Percentiles rank a stretch among this genome's conserved stretches.
phyloP scores from a whole-genome alignment of 2,888 invertebrate genomes.

The Lochmaea crataegi region DNA sequence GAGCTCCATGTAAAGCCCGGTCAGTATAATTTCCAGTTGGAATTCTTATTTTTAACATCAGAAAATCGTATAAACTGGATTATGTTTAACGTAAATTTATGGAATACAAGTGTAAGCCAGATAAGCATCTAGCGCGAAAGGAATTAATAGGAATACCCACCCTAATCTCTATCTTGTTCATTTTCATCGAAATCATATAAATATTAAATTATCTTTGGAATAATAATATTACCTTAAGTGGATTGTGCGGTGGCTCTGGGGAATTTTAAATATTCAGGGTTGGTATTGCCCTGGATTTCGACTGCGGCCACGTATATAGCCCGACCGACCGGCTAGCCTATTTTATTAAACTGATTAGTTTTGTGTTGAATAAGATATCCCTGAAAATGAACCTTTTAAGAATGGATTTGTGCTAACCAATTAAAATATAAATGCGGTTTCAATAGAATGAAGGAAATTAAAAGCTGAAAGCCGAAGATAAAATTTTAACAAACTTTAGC shows the following conservation, averaged over 20 bases:
- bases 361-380: slow-evolving; percentile 32
- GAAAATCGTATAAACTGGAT: slow-evolving; percentile 45
- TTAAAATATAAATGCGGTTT: slow-evolving; percentile 25
- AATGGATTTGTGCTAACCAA: slow-evolving; percentile 31
- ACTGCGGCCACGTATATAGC: slow-evolving; percentile 19
- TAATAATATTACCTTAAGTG: slow-evolving; percentile 45
- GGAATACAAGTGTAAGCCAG: slow-evolving; percentile 55
- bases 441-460: slow-evolving; percentile 1
- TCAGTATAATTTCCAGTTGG: slow-evolving; percentile 42
- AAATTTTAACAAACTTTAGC: neutral
- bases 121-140: slow-evolving; percentile 47
- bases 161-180: slow-evolving; percentile 42
- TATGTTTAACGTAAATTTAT: slow-evolving; percentile 58
- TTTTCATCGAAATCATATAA: slow-evolving; percentile 52
- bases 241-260: slow-evolving; percentile 42
- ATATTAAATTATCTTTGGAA: slow-evolving; percentile 50
- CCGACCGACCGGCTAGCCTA: slow-evolving; percentile 28
- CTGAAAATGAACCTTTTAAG: slow-evolving; percentile 34
- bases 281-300: slow-evolving; percentile 32
- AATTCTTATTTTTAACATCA: slow-evolving; percentile 55
- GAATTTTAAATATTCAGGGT: slow-evolving; percentile 44
- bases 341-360: slow-evolving; percentile 37
- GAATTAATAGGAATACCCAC: slow-evolving; percentile 22
- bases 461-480: neutral
- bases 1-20: slow-evolving; percentile 18